phyloP scores from a whole-genome alignment of 2,113 vertebrate genomes.

The Coryphaenoides rupestris region DNA sequence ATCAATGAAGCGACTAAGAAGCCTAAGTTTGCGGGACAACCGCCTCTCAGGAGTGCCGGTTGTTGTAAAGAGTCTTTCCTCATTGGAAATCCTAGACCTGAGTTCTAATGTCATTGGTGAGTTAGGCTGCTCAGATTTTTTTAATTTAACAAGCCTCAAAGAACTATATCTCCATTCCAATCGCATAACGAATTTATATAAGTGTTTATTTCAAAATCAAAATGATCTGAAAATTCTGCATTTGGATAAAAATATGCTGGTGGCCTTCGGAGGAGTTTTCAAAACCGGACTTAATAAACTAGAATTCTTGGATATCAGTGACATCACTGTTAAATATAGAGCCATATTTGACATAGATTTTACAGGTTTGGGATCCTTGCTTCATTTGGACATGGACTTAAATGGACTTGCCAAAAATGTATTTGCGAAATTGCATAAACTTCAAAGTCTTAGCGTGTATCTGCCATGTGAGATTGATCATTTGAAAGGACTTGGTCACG shows the following conservation, averaged over 20 bases:
- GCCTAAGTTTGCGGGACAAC: constrained; percentile 37
- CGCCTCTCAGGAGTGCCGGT: constrained; percentile 23
- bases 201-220: constrained; percentile 38
- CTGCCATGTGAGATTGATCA: background rate
- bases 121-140: constrained; percentile 43
- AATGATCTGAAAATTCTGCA: constrained; percentile 29
- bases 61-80: constrained; percentile 22
- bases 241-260: constrained; percentile 36
- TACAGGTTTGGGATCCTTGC: constrained; percentile 32
- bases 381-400: constrained; percentile 33
- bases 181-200: constrained; percentile 30
- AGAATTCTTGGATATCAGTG: constrained; percentile 27
- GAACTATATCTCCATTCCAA: constrained; percentile 43
- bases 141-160: constrained; percentile 31
- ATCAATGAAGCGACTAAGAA: constrained; percentile 18
- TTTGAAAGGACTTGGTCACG: constrained; percentile 42
- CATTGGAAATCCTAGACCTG: constrained; percentile 43
- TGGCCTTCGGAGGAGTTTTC: constrained; percentile 35
- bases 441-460: constrained; percentile 28
- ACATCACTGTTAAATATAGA: too few relatives aligned
- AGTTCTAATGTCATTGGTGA: constrained; percentile 42
- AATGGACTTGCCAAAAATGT: constrained; percentile 9
- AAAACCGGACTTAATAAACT: constrained; percentile 31
- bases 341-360: too few relatives aligned
- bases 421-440: constrained; percentile 44